phyloP scores from a whole-genome alignment of 2,888 invertebrate genomes.

The Choristoneura rosaceana region DNA sequence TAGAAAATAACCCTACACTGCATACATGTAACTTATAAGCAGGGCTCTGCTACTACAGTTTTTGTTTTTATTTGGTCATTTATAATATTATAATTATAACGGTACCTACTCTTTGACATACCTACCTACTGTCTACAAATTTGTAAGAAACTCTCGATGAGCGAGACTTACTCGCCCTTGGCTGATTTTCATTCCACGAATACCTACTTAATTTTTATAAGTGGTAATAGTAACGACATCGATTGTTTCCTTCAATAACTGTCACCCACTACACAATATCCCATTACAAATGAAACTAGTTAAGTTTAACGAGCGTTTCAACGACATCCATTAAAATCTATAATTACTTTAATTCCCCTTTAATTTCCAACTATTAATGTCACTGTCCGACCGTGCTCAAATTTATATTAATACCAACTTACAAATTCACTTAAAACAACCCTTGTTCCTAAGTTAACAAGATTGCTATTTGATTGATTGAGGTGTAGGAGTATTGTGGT shows the following conservation, averaged over 20 bases:
- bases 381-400: constrained; percentile 16
- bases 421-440: background rate
- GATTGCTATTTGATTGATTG: background rate
- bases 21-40: no score
- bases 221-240: background rate
- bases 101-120: no score
- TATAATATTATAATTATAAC: no score
- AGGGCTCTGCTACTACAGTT: no score
- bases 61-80: no score
- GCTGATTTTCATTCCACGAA: no score
- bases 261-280: background rate
- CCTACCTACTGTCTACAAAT: no score
- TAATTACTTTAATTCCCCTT: constrained; percentile 26
- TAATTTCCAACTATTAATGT: constrained; percentile 37
- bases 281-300: constrained; percentile 1
- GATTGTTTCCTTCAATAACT: background rate
- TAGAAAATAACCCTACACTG: no score
- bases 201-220: no score
- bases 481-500: background rate
- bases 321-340: constrained; percentile 10
- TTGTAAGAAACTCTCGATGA: no score
- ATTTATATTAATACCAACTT: constrained; percentile 24
- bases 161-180: no score
- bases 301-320: constrained; percentile 14
- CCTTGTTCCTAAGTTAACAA: background rate